phyloP scores from a whole-genome alignment of 1,140 invertebrate genomes.

The Drosophila rhopaloa region DNA sequence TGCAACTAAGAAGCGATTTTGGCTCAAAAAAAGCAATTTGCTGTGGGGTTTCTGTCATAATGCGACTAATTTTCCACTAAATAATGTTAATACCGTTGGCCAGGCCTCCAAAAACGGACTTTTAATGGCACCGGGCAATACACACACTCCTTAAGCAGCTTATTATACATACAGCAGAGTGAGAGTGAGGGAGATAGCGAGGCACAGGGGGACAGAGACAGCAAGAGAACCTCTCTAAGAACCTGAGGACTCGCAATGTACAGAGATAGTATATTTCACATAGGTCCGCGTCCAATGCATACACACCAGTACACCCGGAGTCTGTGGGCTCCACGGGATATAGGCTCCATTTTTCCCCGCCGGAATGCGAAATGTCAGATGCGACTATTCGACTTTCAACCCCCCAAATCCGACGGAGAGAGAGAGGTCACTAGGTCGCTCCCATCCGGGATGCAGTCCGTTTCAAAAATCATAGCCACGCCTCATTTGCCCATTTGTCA shows the following conservation, averaged over 20 bases:
- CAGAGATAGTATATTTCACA: slow-evolving; percentile 17
- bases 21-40: slow-evolving; percentile 32
- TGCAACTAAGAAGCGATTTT: not conserved
- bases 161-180: slow-evolving; percentile 50
- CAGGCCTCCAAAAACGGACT: slow-evolving; percentile 26
- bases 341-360: slow-evolving; percentile 38
- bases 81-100: slow-evolving; percentile 2
- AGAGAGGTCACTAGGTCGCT: slow-evolving; percentile 53
- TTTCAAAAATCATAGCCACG: slow-evolving; percentile 48
- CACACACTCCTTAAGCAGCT: slow-evolving; percentile 32
- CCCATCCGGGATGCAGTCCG: slow-evolving; percentile 45
- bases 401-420: slow-evolving; percentile 9
- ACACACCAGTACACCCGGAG: slow-evolving; percentile 28
- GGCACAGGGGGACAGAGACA: slow-evolving; percentile 1
- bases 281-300: slow-evolving; percentile 29
- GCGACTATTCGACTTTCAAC: slow-evolving; percentile 4
- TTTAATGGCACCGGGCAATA: slow-evolving; percentile 55
- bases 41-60: slow-evolving; percentile 5
- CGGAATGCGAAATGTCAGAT: slow-evolving; percentile 12
- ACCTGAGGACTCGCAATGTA: slow-evolving; percentile 15
- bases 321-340: slow-evolving; percentile 26
- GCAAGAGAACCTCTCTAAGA: slow-evolving; percentile 13
- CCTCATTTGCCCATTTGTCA: slow-evolving; percentile 67
- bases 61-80: not conserved
- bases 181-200: not conserved